phyloP scores from a whole-genome alignment of 2,888 invertebrate species.

The Lepidochitona cinerea region DNA sequence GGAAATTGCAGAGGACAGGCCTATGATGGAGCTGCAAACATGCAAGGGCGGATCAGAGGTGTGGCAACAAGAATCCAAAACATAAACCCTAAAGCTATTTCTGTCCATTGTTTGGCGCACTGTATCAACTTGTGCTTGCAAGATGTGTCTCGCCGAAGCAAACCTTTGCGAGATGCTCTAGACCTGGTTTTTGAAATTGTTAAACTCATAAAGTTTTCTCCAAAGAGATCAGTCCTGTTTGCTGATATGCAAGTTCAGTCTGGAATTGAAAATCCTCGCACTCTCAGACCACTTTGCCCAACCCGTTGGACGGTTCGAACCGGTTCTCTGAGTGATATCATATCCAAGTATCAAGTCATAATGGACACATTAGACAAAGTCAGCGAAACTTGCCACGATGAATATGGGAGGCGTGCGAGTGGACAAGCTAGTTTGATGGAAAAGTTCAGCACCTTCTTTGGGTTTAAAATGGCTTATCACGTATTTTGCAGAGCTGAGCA shows the following conservation, averaged over 20 bases:
- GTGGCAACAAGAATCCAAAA: slow-evolving; percentile 23
- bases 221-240: slow-evolving; percentile 24
- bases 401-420: slow-evolving; percentile 23
- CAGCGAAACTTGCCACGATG: slow-evolving; percentile 11
- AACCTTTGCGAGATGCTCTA: slow-evolving; percentile 25
- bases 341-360: slow-evolving; percentile 23
- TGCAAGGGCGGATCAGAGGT: slow-evolving; percentile 18
- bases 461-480: slow-evolving; percentile 21
- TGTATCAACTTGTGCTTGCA: slow-evolving; percentile 22
- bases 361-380: slow-evolving; percentile 23
- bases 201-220: slow-evolving; percentile 24
- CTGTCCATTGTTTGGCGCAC: slow-evolving; percentile 27
- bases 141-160: slow-evolving; percentile 16
- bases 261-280: background rate
- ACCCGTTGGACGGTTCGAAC: slow-evolving; percentile 30
- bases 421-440: slow-evolving; percentile 20
- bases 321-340: slow-evolving; percentile 12
- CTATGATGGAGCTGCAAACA: slow-evolving; percentile 23
- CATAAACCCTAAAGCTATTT: slow-evolving; percentile 12
- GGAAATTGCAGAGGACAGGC: slow-evolving; percentile 25
- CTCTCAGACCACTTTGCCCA: slow-evolving; percentile 24
- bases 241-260: slow-evolving; percentile 12
- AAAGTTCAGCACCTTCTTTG: slow-evolving; percentile 26
- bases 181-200: slow-evolving; percentile 23
- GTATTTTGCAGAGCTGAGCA: slow-evolving; percentile 27